Percentiles rank a stretch among this genome's conserved stretches.
Conservation (phyloP, 2,113 vertebrate genomes). For the Ciconia stormi region DNA sequence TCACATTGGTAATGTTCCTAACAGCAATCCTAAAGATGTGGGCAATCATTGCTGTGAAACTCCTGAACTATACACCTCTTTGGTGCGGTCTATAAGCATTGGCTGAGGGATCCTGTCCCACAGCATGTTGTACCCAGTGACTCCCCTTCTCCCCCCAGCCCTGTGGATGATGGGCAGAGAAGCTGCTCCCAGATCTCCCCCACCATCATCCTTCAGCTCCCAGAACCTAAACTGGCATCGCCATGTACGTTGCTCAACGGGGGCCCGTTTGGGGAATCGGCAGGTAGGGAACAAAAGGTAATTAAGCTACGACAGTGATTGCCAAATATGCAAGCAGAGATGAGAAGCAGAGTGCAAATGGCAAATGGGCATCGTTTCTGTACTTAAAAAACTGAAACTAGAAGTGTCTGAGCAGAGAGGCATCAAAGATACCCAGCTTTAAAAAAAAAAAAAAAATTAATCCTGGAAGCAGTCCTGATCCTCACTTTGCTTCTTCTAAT, state of each 20-base stretch:
- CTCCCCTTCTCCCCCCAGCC: neutral
- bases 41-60: neutral
- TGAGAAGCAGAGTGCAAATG: neutral
- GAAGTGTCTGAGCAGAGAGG: neutral
- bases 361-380: neutral
- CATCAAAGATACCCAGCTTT: neutral
- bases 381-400: neutral
- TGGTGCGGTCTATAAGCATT: rapidly evolving
- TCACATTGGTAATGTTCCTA: neutral
- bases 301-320: rapidly evolving
- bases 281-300: neutral
- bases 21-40: neutral
- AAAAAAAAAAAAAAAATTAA: neutral
- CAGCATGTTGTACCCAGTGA: neutral
- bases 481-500: neutral
- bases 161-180: neutral
- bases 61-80: neutral
- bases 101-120: neutral
- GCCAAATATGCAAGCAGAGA: neutral
- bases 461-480: neutral
- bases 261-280: too few relatives aligned
- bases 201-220: neutral
- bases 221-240: neutral
- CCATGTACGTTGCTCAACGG: rapidly evolving
- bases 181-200: neutral